Evolutionary conservation across 2,113 vertebrate species (phyloP).

Genomic region (Redunca redunca): DNA sequence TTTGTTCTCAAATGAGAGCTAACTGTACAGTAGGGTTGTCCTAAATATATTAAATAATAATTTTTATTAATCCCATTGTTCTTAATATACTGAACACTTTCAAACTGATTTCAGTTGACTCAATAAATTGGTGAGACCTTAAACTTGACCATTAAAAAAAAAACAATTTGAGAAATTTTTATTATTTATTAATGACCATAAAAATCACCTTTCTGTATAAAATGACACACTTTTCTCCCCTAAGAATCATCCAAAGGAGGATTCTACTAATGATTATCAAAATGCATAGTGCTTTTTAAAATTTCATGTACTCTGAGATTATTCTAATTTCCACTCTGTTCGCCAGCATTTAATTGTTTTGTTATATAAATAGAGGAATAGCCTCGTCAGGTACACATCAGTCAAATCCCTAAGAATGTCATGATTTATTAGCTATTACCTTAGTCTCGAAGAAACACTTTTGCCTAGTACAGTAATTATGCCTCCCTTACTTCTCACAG

Average conservation of each 20-base stretch:
- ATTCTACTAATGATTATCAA: neutral
- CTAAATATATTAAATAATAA: neutral
- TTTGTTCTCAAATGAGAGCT: neutral
- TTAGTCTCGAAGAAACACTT: neutral
- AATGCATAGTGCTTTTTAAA: neutral
- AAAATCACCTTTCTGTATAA: neutral
- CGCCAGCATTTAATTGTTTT: neutral
- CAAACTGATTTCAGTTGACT: neutral
- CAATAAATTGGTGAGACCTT: neutral
- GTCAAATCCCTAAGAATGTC: neutral
- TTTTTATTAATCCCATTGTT: neutral
- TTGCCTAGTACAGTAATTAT: neutral
- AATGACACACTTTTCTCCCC: neutral
- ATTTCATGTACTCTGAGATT: neutral
- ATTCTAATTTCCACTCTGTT: neutral
- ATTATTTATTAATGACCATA: neutral
- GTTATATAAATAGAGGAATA: neutral
- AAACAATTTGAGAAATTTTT: neutral
- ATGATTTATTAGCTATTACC: conserved; percentile 12
- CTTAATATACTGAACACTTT: neutral
- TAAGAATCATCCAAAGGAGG: neutral
- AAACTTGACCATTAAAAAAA: neutral
- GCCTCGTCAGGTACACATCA: neutral
- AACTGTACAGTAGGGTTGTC: neutral
- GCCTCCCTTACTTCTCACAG: neutral